Evolutionary conservation across 2,797 vertebrate genomes (phyloP), one percentile per base, ranked within the genome.

Genomic region (Phaenicophaeus curvirostris): DNA sequence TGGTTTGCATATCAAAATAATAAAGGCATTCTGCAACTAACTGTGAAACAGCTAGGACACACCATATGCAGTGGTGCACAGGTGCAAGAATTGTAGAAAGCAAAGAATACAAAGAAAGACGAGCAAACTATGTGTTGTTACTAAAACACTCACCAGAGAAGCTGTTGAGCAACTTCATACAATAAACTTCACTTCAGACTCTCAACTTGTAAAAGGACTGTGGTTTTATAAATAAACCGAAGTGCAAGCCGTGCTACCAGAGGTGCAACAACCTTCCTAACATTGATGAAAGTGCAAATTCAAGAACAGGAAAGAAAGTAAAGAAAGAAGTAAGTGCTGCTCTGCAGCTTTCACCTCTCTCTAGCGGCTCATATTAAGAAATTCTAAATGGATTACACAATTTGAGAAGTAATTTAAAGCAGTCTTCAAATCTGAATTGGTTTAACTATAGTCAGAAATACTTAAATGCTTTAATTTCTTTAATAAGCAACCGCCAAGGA

Each of bases 371-470:
- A 18, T 11, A 89, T 54, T 92, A 77, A 57, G 14, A 41, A 79
- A 89, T 46, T 85, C 46, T 65, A 71, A 83, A 78, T 75, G 35
- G 51, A 69, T 74, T 85, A 67, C 28, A 41, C n/a, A 79, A 92
- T 61, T 84, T 69, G 53, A 85, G 53, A 85, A 88, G n/a, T 31
- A 44, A 76, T 35, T 87, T 50, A 81, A 79, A 77, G 57, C 31
- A 86, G 79, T 93, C 61, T 54, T 82, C 59, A 59, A 33, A 46
- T 76, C 39, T 41, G 50, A 94, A 81, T 72, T 85, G 35, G 55
- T 65, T 77, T 91, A 87, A 91, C 61, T 83, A 86, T 75, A 86
- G 88, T 31, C 79, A 93, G 57, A 93, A 89, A 85, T 62, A 51
- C 46, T 73, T 73, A 82, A 78, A 59, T 51, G 27, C 30, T 90